These are phyloP conservation scores for Ommatoiulus sabulosus DNA, from an alignment of 2,888 invertebrate species.

Conservation along the genomic window DNA sequence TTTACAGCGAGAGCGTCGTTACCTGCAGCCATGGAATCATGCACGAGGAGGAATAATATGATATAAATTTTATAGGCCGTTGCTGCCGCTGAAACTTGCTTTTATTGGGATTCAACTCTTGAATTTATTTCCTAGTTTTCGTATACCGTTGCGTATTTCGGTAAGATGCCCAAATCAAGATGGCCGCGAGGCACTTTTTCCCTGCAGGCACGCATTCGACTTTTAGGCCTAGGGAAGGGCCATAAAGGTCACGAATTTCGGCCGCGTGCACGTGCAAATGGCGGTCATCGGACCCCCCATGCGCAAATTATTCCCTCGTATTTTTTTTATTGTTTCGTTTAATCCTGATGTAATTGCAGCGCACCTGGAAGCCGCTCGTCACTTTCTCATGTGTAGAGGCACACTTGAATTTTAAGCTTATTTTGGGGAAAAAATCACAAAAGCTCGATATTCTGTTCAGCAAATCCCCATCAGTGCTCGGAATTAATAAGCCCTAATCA, in stretches of 20 bases:
- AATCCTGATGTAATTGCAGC: neutral
- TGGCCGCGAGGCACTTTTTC: neutral
- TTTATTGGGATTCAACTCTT: neutral
- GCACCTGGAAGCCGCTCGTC: neutral
- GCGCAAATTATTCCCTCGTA: neutral
- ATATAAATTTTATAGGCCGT: neutral
- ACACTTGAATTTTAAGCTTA: neutral
- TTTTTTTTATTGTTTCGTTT: neutral
- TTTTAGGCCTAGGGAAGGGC: neutral
- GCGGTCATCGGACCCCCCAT: neutral
- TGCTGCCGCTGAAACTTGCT: neutral
- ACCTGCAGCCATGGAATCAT: neutral
- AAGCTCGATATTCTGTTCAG: neutral
- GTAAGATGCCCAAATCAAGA: neutral
- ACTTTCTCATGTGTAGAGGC: neutral
- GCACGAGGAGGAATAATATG: neutral
- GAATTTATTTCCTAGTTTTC: neutral
- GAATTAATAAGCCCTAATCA: neutral
- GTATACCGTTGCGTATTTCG: neutral
- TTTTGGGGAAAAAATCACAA: neutral
- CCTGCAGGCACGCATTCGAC: neutral
- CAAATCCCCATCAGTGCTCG: neutral
- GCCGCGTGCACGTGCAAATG: neutral
- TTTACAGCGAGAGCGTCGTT: neutral
- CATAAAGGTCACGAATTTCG: neutral